Base-by-base conservation (phyloP, 2,113 vertebrate genomes). In the Lophura nycthemera region DNA sequence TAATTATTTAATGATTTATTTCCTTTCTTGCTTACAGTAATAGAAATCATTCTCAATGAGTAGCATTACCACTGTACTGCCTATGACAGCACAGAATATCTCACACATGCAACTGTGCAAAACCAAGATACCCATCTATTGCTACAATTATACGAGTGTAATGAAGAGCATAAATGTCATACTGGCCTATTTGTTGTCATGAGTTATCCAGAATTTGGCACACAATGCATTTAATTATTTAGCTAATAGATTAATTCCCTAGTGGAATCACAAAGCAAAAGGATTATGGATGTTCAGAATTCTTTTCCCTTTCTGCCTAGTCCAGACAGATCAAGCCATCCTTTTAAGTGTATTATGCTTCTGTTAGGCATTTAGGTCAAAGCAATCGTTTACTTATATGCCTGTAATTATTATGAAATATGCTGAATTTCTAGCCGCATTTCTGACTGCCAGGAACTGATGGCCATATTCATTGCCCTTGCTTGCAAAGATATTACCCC, bases 181-280 rank as follows among this genome's bases (percentile, higher is more conserved):
- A 54, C 63, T 75, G 70, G 40, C 13, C 36, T 69, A 17, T 78
- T 69, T 92, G 24, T 36, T 75, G 25, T 72, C 24, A 48, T 65
- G 89, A 81, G 27, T 87, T 60, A 61, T 32, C n/a, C 73, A 91
- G 91, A 43, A 83, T 83, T 94, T 90, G 88, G 30, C 80, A 78
- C 40, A 86, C 12, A 65, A 43, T 82, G 21, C 34, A 34, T 78
- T 75, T 89, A 90, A 59, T 92, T 93, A 86, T 95, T 90, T 88
- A 89, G 47, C 24, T 91, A 92, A 96, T 90, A 92, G 65, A 94
- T 90, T 92, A 83, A 91, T 88, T 92, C 65, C 61, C 48, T 83
- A 86, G 86, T 84, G 76, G 57, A 91, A 75, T 74, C 2, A 5
- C 57, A 92, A 91, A 65, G 38, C 27, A 40, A 59, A 73, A 87